Conservation (phyloP, 2,888 invertebrate genomes). For the Diarsia brunnea region DNA sequence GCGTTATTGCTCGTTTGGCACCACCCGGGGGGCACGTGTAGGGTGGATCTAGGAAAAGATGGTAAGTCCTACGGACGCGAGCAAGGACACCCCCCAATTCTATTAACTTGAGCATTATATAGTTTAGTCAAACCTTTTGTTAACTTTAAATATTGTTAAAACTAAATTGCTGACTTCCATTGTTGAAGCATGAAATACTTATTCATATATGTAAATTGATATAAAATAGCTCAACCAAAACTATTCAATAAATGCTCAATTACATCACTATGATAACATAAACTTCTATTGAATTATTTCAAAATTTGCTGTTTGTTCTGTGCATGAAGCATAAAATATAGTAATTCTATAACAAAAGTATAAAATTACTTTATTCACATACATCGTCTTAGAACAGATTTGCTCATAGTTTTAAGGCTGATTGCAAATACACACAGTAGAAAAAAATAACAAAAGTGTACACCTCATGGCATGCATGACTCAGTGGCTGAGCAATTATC, state of each 20-base stretch:
- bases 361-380: too few relatives aligned
- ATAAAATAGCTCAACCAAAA: slow-evolving; percentile 5
- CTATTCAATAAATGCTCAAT: slow-evolving; percentile 3
- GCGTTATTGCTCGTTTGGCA: too few relatives aligned
- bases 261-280: background rate
- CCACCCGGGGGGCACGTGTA: too few relatives aligned
- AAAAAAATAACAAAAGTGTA: too few relatives aligned
- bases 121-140: background rate
- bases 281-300: slow-evolving; percentile 8
- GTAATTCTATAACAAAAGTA: background rate
- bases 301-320: background rate
- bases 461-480: too few relatives aligned
- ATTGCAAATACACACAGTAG: too few relatives aligned
- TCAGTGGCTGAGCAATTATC: background rate
- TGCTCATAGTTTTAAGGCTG: too few relatives aligned
- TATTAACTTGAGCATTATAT: background rate
- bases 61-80: too few relatives aligned
- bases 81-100: too few relatives aligned
- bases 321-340: background rate
- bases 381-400: too few relatives aligned
- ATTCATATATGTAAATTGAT: slow-evolving; percentile 1
- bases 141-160: background rate
- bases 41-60: too few relatives aligned
- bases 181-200: background rate
- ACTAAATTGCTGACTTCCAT: background rate